Base-by-base conservation (phyloP, 2,113 vertebrate genomes). In the Microcebus lehilahytsara region DNA sequence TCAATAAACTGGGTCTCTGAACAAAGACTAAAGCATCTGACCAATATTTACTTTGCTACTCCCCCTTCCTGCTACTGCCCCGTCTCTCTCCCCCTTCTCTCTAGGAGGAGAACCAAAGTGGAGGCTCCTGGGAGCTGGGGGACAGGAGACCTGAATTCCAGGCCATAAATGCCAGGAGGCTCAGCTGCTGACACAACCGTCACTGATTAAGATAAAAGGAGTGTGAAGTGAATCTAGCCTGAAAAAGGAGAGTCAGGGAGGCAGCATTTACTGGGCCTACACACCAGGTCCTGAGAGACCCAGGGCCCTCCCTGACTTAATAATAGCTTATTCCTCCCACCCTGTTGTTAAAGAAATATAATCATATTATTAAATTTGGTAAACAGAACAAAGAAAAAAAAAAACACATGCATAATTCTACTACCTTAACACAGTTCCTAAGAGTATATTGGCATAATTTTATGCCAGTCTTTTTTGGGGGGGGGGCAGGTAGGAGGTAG, bases 1-100 rank as follows among this genome's bases (percentile, higher is more conserved):
- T 87, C 71, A n/a, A 77, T 84, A 94, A 96, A 97, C 58, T 93
- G 86, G 89, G 86, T 86, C 96, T 95, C 46, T n/a, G 75, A 75
- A 97, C 96, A 97, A 98, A 97, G 93, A 42, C 93, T 9, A 6
- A 88, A 49, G 71, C 93, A 91, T 83, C 88, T 89, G 94, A 87
- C 93, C 83, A 89, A 62, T 79, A 58, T 96, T 95, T 64, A 85
- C 95, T 83, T 69, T 49, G 91, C 27, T 4, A 8, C 74, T 42
- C 66, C 93, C 85, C 60, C 79, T 93, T 89, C 91, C 91, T 58
- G 84, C 32, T 16, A 17, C 17, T 6, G 40, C 40, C 7, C 9
- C 3, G 0, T 37, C 89, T 20, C 13, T 23, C 60, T 11, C 23
- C 16, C 60, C 8, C 34, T 25, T 30, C 77, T 23, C 56, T 53